These are phyloP conservation scores for Nephrotoma guestfalica DNA, from an alignment of 2,888 invertebrate genomes.

Conservation along the genomic window DNA sequence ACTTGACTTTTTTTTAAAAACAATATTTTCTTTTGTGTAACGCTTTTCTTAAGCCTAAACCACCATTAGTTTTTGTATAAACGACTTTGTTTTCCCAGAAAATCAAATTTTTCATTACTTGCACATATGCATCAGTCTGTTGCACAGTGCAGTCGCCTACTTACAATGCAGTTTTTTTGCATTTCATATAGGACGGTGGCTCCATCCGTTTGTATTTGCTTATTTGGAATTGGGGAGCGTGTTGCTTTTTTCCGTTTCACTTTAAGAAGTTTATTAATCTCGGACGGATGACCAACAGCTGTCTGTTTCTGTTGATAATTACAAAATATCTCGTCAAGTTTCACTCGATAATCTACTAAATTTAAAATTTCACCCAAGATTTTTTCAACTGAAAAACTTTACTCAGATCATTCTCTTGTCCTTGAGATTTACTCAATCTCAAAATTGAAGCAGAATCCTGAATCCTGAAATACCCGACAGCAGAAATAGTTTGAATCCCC, in stretches of 20 bases:
- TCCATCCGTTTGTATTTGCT: not conserved
- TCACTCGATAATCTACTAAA: not conserved
- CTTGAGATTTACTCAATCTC: too few species aligned
- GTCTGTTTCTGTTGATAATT: not conserved
- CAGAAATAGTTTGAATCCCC: too few species aligned
- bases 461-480: too few species aligned
- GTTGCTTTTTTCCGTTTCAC: not conserved
- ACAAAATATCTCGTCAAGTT: not conserved
- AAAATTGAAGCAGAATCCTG: too few species aligned
- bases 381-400: slow-evolving; percentile 10
- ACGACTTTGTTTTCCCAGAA: too few species aligned
- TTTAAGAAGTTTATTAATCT: not conserved
- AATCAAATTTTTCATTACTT: too few species aligned
- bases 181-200: not conserved
- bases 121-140: too few species aligned
- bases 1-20: too few species aligned
- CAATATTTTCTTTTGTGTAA: too few species aligned
- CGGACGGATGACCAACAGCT: not conserved
- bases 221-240: not conserved
- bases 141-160: too few species aligned
- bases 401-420: slow-evolving; percentile 7
- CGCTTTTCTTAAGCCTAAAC: too few species aligned
- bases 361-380: slow-evolving; percentile 10
- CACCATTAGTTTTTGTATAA: too few species aligned
- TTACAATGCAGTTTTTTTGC: not conserved